Evolutionary conservation across 2,888 invertebrate genomes (phyloP).

Genomic region (Diaprepes abbreviatus): DNA sequence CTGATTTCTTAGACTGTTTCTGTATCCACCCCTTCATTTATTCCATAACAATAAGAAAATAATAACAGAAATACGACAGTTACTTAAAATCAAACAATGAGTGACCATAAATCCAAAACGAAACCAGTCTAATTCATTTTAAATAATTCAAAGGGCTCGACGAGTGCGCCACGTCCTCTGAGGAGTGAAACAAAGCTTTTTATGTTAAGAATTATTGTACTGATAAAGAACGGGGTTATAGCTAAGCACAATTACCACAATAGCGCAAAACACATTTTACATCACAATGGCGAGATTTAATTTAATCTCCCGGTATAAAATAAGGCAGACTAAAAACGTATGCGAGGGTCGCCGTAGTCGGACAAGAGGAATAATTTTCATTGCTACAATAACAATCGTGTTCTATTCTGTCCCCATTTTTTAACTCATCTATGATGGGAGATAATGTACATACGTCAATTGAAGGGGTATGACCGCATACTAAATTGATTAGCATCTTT

Average conservation of each 20-base stretch:
- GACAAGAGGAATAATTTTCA: constrained; percentile 59
- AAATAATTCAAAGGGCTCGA: constrained; percentile 44
- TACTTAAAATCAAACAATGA: constrained; percentile 22
- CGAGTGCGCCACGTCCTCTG: constrained; percentile 26
- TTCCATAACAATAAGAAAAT: constrained; percentile 6
- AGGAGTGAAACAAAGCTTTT: constrained; percentile 28
- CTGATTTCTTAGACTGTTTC: neutral
- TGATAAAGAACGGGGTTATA: constrained; percentile 46
- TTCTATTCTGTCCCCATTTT: constrained; percentile 25
- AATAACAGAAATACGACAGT: constrained; percentile 20
- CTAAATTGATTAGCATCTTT: constrained; percentile 43
- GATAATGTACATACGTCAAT: constrained; percentile 41
- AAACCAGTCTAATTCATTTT: constrained; percentile 38
- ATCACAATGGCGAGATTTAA: constrained; percentile 49
- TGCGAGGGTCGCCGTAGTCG: constrained; percentile 32
- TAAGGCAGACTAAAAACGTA: constrained; percentile 56
- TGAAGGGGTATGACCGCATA: constrained; percentile 44
- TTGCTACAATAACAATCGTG: constrained; percentile 60
- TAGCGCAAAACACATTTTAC: constrained; percentile 50
- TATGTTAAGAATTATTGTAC: constrained; percentile 29
- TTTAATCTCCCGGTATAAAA: constrained; percentile 55
- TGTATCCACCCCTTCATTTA: neutral
- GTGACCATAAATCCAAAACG: constrained; percentile 21
- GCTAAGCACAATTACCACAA: constrained; percentile 50
- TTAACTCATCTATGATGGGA: constrained; percentile 38